Percentiles rank a stretch among this genome's conserved stretches.
These are phyloP conservation scores for Artibeus lituratus DNA, from an alignment of 2,797 vertebrate species.

Conservation along the genomic window DNA sequence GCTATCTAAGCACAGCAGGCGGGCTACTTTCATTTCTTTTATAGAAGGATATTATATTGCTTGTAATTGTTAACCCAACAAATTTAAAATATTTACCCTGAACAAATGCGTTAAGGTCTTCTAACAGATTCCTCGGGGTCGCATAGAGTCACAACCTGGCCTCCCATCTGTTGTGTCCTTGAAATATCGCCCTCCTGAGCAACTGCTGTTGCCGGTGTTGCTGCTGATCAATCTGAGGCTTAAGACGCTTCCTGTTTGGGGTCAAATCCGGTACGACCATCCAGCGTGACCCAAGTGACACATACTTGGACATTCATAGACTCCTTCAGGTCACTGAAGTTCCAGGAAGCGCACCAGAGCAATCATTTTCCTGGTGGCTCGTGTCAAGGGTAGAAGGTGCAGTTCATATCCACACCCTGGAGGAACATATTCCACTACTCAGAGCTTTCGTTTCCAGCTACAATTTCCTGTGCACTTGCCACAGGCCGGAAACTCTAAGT, in stretches of 20 bases:
- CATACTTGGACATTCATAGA: background rate
- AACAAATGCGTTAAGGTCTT: slow-evolving; percentile 28
- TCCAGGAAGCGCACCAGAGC: background rate
- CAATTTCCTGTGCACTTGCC: background rate
- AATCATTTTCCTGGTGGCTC: background rate
- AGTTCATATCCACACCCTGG: background rate
- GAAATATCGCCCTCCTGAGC: background rate
- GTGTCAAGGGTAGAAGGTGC: background rate
- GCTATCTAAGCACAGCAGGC: background rate
- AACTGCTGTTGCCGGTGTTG: background rate
- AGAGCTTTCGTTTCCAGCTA: background rate
- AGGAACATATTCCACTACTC: background rate
- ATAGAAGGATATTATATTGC: background rate
- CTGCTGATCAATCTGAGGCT: background rate
- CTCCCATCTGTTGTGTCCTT: slow-evolving; percentile 48
- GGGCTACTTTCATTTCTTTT: background rate
- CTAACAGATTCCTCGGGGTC: slow-evolving; percentile 33
- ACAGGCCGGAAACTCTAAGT: background rate
- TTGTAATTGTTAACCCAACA: slow-evolving; percentile 22
- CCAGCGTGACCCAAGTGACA: background rate
- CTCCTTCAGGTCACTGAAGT: background rate
- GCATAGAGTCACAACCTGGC: background rate
- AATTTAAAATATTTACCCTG: slow-evolving; percentile 47
- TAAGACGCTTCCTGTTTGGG: background rate
- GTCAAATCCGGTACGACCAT: background rate